A percentile compares a stretch with the other conserved stretches of the same genome.
These are phyloP conservation scores for Umimayanthus chanpuru DNA, from an alignment of 92 coral and sea anemone genomes.

Conservation along the genomic window DNA sequence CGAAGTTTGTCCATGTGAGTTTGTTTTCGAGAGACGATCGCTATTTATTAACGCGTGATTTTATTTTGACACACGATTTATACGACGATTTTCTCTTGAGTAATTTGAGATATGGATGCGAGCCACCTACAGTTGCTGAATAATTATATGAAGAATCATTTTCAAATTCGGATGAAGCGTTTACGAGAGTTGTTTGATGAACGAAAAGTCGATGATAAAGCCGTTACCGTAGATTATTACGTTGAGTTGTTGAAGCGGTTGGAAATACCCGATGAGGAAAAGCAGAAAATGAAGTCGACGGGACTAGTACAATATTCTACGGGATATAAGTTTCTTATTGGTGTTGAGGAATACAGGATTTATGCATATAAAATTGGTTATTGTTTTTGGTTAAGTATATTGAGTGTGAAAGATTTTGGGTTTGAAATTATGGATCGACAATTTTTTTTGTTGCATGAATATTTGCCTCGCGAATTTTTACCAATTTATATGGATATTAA, in stretches of 20 bases:
- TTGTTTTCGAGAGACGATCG: conserved; percentile 11
- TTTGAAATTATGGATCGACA: conserved; percentile 12
- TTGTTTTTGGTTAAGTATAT: conserved; percentile 8
- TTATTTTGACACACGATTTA: conserved; percentile 7
- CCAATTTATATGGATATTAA: conserved; percentile 11
- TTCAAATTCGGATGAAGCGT: background rate
- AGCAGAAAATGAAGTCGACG: conserved; percentile 10
- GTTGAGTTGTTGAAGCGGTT: conserved; percentile 11
- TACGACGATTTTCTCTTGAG: conserved; percentile 11
- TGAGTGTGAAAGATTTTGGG: conserved; percentile 3
- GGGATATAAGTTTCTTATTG: conserved; percentile 12
- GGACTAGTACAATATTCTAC: conserved; percentile 1
- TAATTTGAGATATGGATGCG: conserved; percentile 13
- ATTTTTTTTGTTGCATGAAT: conserved; percentile 8
- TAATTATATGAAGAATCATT: conserved; percentile 10
- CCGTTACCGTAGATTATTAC: conserved; percentile 1
- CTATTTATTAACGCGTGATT: conserved; percentile 12
- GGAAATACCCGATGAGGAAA: conserved; percentile 14
- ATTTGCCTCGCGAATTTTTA: conserved; percentile 10
- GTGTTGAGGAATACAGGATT: conserved; percentile 10
- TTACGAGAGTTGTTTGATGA: conserved; percentile 10
- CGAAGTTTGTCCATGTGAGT: conserved; percentile 5
- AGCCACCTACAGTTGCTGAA: conserved; percentile 15
- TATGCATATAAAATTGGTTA: conserved; percentile 7
- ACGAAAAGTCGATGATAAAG: conserved; percentile 6